phyloP scores from a whole-genome alignment of 2,797 vertebrate genomes.

The Ispidina lecontei region DNA sequence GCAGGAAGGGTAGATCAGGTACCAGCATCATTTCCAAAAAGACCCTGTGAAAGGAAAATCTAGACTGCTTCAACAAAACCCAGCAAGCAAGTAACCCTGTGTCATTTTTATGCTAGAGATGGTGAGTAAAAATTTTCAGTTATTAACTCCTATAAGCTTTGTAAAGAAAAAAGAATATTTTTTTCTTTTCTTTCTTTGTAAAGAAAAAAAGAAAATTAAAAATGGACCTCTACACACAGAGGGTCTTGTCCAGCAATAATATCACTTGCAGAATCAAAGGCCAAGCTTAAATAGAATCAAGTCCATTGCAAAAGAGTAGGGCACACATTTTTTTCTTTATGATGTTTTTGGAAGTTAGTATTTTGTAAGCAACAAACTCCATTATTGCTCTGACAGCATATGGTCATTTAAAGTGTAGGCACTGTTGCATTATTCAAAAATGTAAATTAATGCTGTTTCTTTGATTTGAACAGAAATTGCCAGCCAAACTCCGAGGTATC shows the following conservation, averaged over 20 bases:
- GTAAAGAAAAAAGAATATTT: background rate
- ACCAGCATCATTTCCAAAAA: background rate
- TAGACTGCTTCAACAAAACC: background rate
- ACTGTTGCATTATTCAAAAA: background rate
- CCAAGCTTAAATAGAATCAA: background rate
- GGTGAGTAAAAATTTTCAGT: background rate
- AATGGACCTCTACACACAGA: accelerated
- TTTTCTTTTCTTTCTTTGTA: background rate
- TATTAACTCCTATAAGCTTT: background rate
- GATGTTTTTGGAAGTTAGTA: background rate
- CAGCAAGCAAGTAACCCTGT: background rate
- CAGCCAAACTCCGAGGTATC: conserved; percentile 9
- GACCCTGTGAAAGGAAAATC: background rate
- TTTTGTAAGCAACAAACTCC: background rate
- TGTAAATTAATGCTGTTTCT: background rate
- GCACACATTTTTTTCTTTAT: background rate
- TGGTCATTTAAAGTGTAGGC: background rate
- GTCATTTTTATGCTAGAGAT: background rate
- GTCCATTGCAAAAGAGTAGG: background rate
- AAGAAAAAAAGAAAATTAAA: background rate
- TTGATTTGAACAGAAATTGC: background rate
- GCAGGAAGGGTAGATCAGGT: background rate
- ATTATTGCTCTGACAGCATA: background rate
- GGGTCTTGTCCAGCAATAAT: background rate
- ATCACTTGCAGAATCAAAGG: background rate